phyloP scores from a whole-genome alignment of 2,888 invertebrate species.

The Sesia apiformis region DNA sequence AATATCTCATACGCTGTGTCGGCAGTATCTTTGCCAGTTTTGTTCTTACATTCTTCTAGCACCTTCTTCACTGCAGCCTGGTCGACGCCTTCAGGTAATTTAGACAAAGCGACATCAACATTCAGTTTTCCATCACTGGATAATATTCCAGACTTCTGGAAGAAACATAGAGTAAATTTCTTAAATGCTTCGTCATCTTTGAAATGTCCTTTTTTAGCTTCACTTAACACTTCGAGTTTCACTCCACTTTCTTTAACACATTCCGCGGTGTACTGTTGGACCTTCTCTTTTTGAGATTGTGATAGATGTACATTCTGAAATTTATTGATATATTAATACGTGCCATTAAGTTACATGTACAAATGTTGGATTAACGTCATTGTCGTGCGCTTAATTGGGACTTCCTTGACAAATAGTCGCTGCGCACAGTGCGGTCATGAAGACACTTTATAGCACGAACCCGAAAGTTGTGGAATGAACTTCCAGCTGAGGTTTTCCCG shows the following conservation, averaged over 20 bases:
- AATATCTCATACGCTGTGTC: slow-evolving; percentile 54
- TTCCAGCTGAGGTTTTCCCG: too few relatives aligned
- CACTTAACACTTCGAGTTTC: slow-evolving; percentile 37
- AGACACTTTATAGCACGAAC: too few relatives aligned
- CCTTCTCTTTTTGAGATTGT: slow-evolving; percentile 38
- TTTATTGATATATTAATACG: background rate
- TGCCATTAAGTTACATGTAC: too few relatives aligned
- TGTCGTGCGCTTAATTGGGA: too few relatives aligned
- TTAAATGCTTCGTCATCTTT: slow-evolving; percentile 53
- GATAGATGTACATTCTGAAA: slow-evolving; percentile 39
- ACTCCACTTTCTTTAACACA: slow-evolving; percentile 49
- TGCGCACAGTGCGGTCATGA: too few relatives aligned
- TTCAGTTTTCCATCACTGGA: slow-evolving; percentile 48
- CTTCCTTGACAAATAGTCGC: too few relatives aligned
- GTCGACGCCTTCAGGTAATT: slow-evolving; percentile 47
- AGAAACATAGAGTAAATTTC: slow-evolving; percentile 61
- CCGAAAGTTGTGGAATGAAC: too few relatives aligned
- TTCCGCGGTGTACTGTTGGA: slow-evolving; percentile 26
- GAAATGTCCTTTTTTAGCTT: slow-evolving; percentile 52
- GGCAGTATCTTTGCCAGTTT: slow-evolving; percentile 42
- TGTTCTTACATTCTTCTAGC: slow-evolving; percentile 48
- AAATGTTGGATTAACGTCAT: too few relatives aligned
- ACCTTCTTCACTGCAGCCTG: slow-evolving; percentile 45
- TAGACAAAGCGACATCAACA: slow-evolving; percentile 46
- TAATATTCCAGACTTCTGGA: slow-evolving; percentile 51